Base-by-base conservation (phyloP, 2,113 vertebrate genomes). In the Tragelaphus imberbis region DNA sequence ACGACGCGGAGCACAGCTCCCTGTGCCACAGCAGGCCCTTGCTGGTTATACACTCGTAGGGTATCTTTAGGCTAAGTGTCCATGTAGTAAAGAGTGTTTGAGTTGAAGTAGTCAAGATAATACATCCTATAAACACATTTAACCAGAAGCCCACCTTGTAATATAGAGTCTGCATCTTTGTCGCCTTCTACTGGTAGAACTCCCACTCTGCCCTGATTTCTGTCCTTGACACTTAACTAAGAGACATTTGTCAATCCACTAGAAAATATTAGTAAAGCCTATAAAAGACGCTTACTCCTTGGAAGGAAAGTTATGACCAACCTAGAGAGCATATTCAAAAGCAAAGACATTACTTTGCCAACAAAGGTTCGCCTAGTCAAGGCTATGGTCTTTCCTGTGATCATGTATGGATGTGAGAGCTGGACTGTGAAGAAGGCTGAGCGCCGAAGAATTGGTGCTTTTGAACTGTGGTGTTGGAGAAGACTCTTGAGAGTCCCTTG, bases 1-100 rank as follows among this genome's bases (percentile, higher is more conserved):
- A 44, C 0, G 5, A 7, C 11, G 2, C 36, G 12, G n/a, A 75
- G 11, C 11, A 40, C 10, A 40, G 59, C 5, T 1, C 11, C 71
- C 11, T 2, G 71, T 7, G 36, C 36, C 7, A 25, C 36, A 6
- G 6, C 3, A 75, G 23, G 36, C 71, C 19, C 36, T 7, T 14
- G 71, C 0, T 3, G 36, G 11, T 14, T 6, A 27, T 2, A 40
- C 36, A 0, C 27, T 14, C 4, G 36, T 27, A 44, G 28, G 12
- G 61, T 61, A 4, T 86, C 77, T 96, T 65, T 12, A 96, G 88
- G 9, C 14, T 28, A 8, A 0, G 1, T 49, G 49, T 51, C n/a
- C 28, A 47, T 63, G 85, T 86, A 68, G 5, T 58, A 10, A 84
- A 68, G 55, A 17, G 82, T 85, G 21, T 65, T 90, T 63, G 44